Evolutionary conservation across 2,113 vertebrate genomes (phyloP).

Genomic region (Lepisosteus osseus): DNA sequence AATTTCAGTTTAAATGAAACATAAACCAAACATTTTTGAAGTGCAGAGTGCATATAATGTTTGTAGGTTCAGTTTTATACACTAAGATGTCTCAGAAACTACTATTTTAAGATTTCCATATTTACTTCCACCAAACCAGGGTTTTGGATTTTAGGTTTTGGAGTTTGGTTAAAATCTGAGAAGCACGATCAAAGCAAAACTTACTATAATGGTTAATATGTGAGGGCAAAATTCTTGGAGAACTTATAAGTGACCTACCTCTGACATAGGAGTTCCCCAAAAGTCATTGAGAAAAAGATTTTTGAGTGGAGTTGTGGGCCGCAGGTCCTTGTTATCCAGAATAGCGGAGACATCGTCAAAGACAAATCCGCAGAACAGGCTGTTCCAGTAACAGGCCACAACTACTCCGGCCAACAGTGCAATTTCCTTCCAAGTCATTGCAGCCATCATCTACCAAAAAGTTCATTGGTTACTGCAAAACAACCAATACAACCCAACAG

Average conservation of each 20-base stretch:
- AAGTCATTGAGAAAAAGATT: slow-evolving; percentile 97
- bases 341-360: slow-evolving; percentile 98
- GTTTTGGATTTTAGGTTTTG: no score
- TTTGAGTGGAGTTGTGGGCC: slow-evolving; percentile 85
- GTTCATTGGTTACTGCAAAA: slow-evolving; percentile 61
- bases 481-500: background rate
- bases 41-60: no score
- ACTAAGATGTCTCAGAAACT: no score
- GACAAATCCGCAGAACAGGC: slow-evolving; percentile 90
- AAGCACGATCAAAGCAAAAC: no score
- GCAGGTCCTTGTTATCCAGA: slow-evolving; percentile 95
- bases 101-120: no score
- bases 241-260: slow-evolving; percentile 62
- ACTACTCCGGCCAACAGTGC: slow-evolving; percentile 82
- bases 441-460: slow-evolving; percentile 77
- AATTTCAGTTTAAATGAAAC: no score
- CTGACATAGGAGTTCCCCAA: slow-evolving; percentile 97
- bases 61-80: no score
- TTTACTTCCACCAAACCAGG: no score
- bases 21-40: no score
- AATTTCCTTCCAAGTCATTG: slow-evolving; percentile 82
- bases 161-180: no score
- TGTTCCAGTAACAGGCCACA: slow-evolving; percentile 93
- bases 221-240: no score
- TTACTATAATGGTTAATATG: no score